These are phyloP conservation scores for Chrysolina haemoptera DNA, from an alignment of 2,888 invertebrate species.

Conservation along the genomic window DNA sequence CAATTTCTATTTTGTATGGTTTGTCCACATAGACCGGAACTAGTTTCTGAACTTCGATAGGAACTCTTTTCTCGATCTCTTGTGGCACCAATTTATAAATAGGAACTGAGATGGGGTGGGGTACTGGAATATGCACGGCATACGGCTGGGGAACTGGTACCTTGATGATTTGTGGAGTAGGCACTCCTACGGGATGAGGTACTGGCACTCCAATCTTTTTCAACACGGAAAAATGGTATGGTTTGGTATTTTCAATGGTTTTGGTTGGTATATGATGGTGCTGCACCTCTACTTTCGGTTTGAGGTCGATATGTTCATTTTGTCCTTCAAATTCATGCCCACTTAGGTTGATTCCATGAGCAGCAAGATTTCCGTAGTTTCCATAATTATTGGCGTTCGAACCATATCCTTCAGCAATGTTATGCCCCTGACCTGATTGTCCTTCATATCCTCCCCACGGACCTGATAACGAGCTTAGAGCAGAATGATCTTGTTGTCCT, in stretches of 20 bases:
- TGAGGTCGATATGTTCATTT: slow-evolving; percentile 70
- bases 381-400: not conserved
- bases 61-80: slow-evolving; percentile 80
- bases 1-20: slow-evolving; percentile 83
- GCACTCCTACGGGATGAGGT: slow-evolving; percentile 82
- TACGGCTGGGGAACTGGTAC: slow-evolving; percentile 83
- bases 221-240: slow-evolving; percentile 79
- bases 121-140: slow-evolving; percentile 80
- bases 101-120: slow-evolving; percentile 81
- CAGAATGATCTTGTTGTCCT: slow-evolving; percentile 31
- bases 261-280: slow-evolving; percentile 73
- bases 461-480: slow-evolving; percentile 11
- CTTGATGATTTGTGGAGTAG: slow-evolving; percentile 80
- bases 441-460: not conserved
- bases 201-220: slow-evolving; percentile 82
- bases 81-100: slow-evolving; percentile 82
- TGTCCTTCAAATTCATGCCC: slow-evolving; percentile 58
- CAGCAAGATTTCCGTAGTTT: slow-evolving; percentile 43
- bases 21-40: slow-evolving; percentile 81
- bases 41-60: slow-evolving; percentile 82
- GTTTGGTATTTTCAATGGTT: slow-evolving; percentile 79
- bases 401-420: not conserved
- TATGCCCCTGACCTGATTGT: not conserved
- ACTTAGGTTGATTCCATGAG: slow-evolving; percentile 47
- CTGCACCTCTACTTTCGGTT: slow-evolving; percentile 71